Conservation (phyloP, 92 coral and sea anemone species). For the Porites cylindrica region DNA sequence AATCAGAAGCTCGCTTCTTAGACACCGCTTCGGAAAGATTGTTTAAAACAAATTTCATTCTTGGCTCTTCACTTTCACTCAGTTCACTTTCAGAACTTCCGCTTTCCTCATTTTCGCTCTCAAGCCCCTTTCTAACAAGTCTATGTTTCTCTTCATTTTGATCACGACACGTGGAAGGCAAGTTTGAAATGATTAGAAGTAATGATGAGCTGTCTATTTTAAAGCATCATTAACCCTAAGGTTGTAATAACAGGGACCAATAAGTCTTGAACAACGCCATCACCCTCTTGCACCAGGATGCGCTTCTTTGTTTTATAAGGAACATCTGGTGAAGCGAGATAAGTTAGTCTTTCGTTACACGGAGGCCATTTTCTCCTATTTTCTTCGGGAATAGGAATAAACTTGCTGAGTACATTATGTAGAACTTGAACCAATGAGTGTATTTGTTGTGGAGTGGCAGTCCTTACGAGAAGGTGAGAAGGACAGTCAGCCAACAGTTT, state of each 20-base stretch:
- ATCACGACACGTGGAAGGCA: background rate
- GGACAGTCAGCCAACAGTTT: too few species aligned
- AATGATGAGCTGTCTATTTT: background rate
- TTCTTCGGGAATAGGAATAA: too few species aligned
- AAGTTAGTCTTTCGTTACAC: background rate
- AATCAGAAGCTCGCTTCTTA: conserved; percentile 31
- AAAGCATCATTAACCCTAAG: background rate
- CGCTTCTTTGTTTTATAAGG: background rate
- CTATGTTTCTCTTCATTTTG: background rate
- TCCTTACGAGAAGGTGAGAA: too few species aligned
- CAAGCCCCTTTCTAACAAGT: background rate
- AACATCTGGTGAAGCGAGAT: too few species aligned
- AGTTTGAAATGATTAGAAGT: background rate
- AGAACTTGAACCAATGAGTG: too few species aligned
- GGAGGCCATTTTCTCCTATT: background rate
- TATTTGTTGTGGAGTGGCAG: too few species aligned
- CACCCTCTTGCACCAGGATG: conserved; percentile 37
- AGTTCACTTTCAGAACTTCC: background rate
- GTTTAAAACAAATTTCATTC: conserved; percentile 6
- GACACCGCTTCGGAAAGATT: conserved; percentile 43
- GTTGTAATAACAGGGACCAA: conserved; percentile 32
- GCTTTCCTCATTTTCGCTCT: background rate
- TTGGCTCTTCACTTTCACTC: background rate
- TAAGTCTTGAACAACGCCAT: conserved; percentile 26
- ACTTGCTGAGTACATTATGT: too few species aligned